Percentiles rank a stretch among this genome's conserved stretches.
Evolutionary conservation across 2,113 vertebrate species (phyloP).

Genomic region (Chrysochloris asiatica): DNA sequence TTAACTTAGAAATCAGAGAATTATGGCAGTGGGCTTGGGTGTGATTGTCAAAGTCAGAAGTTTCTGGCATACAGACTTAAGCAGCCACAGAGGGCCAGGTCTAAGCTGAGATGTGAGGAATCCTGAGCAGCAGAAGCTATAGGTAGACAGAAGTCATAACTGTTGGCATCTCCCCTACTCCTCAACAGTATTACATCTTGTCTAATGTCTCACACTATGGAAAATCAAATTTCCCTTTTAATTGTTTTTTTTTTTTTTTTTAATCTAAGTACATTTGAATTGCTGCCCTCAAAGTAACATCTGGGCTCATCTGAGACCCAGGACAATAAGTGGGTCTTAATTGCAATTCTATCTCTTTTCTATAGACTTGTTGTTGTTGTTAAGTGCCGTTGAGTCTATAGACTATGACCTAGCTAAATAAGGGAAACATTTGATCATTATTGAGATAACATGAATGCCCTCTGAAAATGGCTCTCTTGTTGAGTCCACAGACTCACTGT

Average conservation of each 20-base stretch:
- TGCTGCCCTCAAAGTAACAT: background rate
- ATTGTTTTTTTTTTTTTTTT: background rate
- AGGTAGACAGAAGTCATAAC: background rate
- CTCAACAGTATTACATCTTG: background rate
- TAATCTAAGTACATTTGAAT: background rate
- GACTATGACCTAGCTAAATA: background rate
- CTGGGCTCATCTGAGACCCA: background rate
- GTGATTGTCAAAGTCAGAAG: background rate
- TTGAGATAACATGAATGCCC: background rate
- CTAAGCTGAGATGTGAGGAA: background rate
- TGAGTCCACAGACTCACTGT: background rate
- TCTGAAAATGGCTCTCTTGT: background rate
- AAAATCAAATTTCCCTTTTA: background rate
- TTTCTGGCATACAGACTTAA: rapidly evolving
- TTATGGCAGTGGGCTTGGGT: background rate
- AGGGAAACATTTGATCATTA: background rate
- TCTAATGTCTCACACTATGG: too few species aligned
- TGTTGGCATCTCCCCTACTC: too few species aligned
- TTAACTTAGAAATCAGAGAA: background rate
- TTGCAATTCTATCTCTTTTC: background rate
- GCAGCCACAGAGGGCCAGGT: background rate
- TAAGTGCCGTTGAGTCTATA: too few species aligned
- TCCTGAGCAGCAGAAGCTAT: rapidly evolving
- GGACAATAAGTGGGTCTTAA: background rate
- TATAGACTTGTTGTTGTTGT: too few species aligned